Evolutionary conservation across 1,140 invertebrate species (phyloP).

Genomic region (Melitaea cinxia): DNA sequence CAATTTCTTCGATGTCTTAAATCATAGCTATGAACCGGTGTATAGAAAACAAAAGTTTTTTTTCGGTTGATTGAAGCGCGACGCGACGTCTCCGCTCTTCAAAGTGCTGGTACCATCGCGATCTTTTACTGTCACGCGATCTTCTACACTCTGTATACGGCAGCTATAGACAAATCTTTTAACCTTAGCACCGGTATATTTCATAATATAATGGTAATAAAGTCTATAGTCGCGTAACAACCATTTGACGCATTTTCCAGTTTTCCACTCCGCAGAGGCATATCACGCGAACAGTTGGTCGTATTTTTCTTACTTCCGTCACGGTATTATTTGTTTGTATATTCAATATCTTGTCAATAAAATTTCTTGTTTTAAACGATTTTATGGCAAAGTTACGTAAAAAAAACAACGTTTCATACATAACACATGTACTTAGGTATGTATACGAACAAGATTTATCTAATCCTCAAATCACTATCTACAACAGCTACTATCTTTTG

Average conservation of each 20-base stretch:
- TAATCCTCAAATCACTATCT: constrained; percentile 22
- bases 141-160: constrained; percentile 24
- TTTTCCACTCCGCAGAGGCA: constrained; percentile 31
- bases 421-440: too few relatives aligned
- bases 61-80: constrained; percentile 47
- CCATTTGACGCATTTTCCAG: constrained; percentile 35
- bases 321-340: not conserved
- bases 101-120: constrained; percentile 55
- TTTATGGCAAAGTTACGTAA: not conserved
- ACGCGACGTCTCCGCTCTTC: constrained; percentile 47
- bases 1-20: not conserved
- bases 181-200: constrained; percentile 17
- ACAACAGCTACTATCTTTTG: constrained; percentile 21
- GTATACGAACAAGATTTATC: constrained; percentile 18
- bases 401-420: not conserved
- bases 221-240: constrained; percentile 23
- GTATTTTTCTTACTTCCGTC: not conserved
- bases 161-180: constrained; percentile 20
- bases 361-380: not conserved
- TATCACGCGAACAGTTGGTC: constrained; percentile 30
- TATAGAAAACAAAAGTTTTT: constrained; percentile 61
- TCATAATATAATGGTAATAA: constrained; percentile 17
- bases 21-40: constrained; percentile 36
- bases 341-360: not conserved
- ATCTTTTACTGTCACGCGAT: constrained; percentile 57